Evolutionary conservation across 2,113 vertebrate genomes (phyloP), one percentile per base, ranked within the genome.

Genomic region (Corapipo altera): DNA sequence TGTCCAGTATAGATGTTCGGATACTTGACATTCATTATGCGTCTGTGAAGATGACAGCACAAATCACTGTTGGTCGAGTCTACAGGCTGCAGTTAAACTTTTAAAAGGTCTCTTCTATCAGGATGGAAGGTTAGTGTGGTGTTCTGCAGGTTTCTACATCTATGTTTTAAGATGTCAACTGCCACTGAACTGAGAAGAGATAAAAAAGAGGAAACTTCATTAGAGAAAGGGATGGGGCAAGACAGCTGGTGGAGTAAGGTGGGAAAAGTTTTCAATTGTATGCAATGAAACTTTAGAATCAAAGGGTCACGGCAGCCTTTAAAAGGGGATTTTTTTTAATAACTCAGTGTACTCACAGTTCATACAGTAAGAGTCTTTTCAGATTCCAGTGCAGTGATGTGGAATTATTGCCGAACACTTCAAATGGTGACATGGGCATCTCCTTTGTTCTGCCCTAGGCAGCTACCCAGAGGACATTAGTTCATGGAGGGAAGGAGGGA

Each of bases 381-480:
- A 91, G 82, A 54, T 77, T 93, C 85, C 77, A 91, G 55, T 78
- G 83, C 80, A 87, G 80, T 86, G 93, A 90, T 49, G 92, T 95
- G 92, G 79, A 96, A 85, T 93, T 46, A 6, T 82, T 57, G 64
- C 24, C 39, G 90, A 95, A 91, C 65, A 81, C 89, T 77, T 95
- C 93, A 85, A 93, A 77, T 39, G 48, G 48, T 90, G 94, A 94
- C 96, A 91, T 12, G 66, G 65, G 41, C 85, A 58, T 35, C 57
- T 87, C 86, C 52, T 96, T 93, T 89, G 21, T 70, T 92, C 88
- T 85, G 89, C 85, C 58, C 32, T 52, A 94, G 92, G 93, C 96
- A 96, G 82, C 91, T 97, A 94, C 88, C 95, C 96, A 95, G 85
- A 93, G 93, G 89, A 95, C 91, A 59, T 76, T 93, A 94, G 83